Evolutionary conservation across 2,113 vertebrate species (phyloP).

Genomic region (Gallinago media): DNA sequence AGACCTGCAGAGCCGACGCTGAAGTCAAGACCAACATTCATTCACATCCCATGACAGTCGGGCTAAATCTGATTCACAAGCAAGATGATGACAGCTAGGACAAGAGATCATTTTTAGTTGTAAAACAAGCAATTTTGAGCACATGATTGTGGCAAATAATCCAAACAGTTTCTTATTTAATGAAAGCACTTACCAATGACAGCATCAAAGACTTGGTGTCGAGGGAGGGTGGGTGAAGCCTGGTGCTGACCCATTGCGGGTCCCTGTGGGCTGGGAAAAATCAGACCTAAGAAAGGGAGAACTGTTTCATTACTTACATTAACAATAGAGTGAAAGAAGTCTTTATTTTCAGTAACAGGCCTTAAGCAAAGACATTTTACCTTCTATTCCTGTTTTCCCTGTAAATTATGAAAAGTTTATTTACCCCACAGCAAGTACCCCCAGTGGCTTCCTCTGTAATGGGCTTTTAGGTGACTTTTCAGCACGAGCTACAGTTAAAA

Average conservation of each 20-base stretch:
- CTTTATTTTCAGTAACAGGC: background rate
- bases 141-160: background rate
- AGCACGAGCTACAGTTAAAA: background rate
- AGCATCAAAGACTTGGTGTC: background rate
- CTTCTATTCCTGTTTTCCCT: background rate
- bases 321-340: conserved; percentile 1
- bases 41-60: background rate
- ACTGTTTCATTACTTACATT: background rate
- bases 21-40: background rate
- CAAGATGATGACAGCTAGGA: conserved; percentile 17
- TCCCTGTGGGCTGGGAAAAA: background rate
- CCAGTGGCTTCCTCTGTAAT: background rate
- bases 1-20: background rate
- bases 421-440: background rate
- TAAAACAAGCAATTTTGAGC: background rate
- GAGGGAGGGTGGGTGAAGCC: background rate
- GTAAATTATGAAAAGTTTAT: background rate
- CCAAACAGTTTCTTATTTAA: background rate
- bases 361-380: background rate
- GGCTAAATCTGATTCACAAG: background rate
- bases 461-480: background rate
- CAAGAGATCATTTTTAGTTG: background rate
- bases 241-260: background rate
- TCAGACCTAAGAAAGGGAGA: background rate
- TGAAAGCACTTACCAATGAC: background rate